These are phyloP conservation scores for Argyresthia goedartella DNA, from an alignment of 2,888 invertebrate species.

Conservation along the genomic window DNA sequence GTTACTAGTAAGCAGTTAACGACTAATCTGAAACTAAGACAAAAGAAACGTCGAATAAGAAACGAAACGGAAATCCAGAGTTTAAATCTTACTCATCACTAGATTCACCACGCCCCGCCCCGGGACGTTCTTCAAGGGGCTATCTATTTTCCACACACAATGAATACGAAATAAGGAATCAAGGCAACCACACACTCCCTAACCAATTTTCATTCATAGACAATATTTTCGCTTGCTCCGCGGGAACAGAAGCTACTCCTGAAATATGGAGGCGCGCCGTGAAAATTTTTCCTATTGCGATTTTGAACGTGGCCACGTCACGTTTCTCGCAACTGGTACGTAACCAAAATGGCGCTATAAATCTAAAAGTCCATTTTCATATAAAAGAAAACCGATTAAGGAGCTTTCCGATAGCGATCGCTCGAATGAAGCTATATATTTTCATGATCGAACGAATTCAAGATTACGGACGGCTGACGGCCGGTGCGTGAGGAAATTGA, in stretches of 20 bases:
- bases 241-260: conserved; percentile 33
- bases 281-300: conserved; percentile 25
- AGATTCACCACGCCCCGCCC: conserved; percentile 24
- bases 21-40: too few relatives aligned
- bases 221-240: conserved; percentile 33
- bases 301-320: conserved; percentile 49
- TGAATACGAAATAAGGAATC: conserved; percentile 65
- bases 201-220: conserved; percentile 57
- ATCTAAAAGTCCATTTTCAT: conserved; percentile 68
- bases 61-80: conserved; percentile 7
- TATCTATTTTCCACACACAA: conserved; percentile 55
- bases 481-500: conserved; percentile 63
- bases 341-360: conserved; percentile 62
- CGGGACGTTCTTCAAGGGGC: conserved; percentile 22
- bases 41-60: too few relatives aligned
- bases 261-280: conserved; percentile 40
- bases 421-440: conserved; percentile 68
- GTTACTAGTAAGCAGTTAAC: too few relatives aligned
- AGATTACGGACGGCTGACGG: conserved; percentile 62
- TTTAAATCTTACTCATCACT: conserved; percentile 22
- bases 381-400: conserved; percentile 70
- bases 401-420: conserved; percentile 66
- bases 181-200: conserved; percentile 54
- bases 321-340: conserved; percentile 48
- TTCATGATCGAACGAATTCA: conserved; percentile 65